Conservation (phyloP, 1,140 invertebrate species). For the Drosophila santomea region DNA sequence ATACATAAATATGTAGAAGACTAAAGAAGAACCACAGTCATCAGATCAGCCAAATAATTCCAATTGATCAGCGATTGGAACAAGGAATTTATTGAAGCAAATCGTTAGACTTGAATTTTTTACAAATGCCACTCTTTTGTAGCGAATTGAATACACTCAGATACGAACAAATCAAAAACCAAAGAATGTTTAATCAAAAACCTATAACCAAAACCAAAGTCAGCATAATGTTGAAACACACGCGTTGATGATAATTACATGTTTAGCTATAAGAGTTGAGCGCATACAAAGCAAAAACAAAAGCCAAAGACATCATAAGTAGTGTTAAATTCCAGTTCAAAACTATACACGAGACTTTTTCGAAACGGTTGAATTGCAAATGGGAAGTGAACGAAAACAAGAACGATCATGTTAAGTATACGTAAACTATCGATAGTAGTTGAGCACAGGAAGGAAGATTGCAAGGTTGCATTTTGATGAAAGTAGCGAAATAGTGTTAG, state of each 20-base stretch:
- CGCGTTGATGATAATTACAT: slow-evolving; percentile 62
- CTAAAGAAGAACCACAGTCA: slow-evolving; percentile 46
- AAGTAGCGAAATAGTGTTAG: slow-evolving; percentile 64
- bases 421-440: slow-evolving; percentile 68
- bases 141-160: slow-evolving; percentile 54
- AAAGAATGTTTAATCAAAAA: slow-evolving; percentile 73
- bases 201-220: slow-evolving; percentile 48
- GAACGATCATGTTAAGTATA: slow-evolving; percentile 65
- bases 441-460: slow-evolving; percentile 51
- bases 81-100: slow-evolving; percentile 76
- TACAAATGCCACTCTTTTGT: slow-evolving; percentile 73
- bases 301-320: slow-evolving; percentile 76
- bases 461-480: slow-evolving; percentile 70
- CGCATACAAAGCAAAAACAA: slow-evolving; percentile 46
- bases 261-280: slow-evolving; percentile 66
- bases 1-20: slow-evolving; percentile 14
- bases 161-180: slow-evolving; percentile 44
- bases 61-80: slow-evolving; percentile 49
- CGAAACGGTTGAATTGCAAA: slow-evolving; percentile 67
- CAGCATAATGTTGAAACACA: slow-evolving; percentile 63
- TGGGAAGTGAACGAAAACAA: slow-evolving; percentile 16
- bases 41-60: slow-evolving; percentile 58
- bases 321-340: slow-evolving; percentile 64
- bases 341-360: slow-evolving; percentile 77
- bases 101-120: slow-evolving; percentile 80